Evolutionary conservation across 35 echinoderm and acorn worm genomes (phyloP).

Genomic region (Ophioderma brevispina): DNA sequence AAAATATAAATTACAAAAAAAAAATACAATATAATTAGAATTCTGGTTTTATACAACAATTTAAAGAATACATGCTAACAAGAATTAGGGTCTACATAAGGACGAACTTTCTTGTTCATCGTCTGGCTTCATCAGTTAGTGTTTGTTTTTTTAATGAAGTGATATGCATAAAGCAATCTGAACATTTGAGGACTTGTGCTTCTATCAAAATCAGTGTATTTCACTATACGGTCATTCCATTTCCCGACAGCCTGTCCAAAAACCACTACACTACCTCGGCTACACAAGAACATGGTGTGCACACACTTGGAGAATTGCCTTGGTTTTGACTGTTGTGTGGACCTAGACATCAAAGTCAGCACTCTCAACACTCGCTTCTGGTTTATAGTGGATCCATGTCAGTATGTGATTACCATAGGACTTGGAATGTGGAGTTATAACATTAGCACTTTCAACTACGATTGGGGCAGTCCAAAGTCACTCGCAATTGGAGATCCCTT

Average conservation of each 20-base stretch:
- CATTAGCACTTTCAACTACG: neutral
- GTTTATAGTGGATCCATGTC: slow-evolving; percentile 35
- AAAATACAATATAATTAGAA: too few species aligned
- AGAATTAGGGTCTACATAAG: too few species aligned
- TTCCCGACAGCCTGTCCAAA: neutral
- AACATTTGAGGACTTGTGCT: too few species aligned
- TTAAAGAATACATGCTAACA: too few species aligned
- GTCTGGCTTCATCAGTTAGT: too few species aligned
- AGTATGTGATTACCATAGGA: neutral
- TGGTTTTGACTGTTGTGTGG: slow-evolving; percentile 39
- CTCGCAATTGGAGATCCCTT: neutral
- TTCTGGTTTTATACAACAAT: too few species aligned
- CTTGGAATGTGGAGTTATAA: slow-evolving; percentile 7
- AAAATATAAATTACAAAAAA: too few species aligned
- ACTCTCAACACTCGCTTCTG: neutral
- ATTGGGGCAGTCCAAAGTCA: neutral
- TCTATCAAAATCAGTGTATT: too few species aligned
- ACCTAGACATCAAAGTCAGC: slow-evolving; percentile 5
- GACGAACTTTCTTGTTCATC: too few species aligned
- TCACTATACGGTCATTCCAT: too few species aligned
- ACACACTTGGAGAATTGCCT: slow-evolving; percentile 22
- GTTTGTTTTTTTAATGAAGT: too few species aligned
- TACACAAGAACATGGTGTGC: neutral
- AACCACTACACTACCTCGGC: neutral
- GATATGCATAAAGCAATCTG: too few species aligned